Evolutionary conservation across 2,888 invertebrate genomes (phyloP).

Genomic region (Allygus modestus): DNA sequence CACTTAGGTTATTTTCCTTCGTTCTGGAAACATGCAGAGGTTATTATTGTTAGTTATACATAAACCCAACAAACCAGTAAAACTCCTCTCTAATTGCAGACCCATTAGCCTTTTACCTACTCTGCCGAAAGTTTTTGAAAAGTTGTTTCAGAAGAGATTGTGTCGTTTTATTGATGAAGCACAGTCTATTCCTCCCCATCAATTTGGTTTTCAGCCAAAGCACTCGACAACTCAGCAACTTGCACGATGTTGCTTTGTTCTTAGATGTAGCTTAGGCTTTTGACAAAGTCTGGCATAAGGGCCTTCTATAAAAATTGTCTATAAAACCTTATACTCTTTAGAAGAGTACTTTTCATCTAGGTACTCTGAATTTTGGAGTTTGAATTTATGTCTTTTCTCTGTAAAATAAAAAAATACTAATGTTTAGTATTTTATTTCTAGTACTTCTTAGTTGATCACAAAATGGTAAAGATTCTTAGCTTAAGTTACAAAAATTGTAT

Average conservation of each 20-base stretch:
- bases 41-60: too few species aligned
- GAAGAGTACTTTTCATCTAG: too few species aligned
- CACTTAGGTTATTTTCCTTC: conserved; percentile 32
- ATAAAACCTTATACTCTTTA: too few species aligned
- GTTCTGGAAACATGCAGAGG: background rate
- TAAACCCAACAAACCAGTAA: too few species aligned
- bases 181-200: conserved; percentile 11
- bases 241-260: conserved; percentile 1
- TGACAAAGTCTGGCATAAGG: background rate
- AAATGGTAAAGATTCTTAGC: too few species aligned
- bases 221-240: conserved; percentile 56
- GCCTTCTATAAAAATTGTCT: background rate
- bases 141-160: background rate
- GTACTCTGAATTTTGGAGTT: too few species aligned
- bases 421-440: too few species aligned
- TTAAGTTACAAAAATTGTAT: too few species aligned
- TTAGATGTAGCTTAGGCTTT: background rate
- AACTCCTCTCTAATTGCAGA: background rate
- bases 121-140: background rate
- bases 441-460: too few species aligned
- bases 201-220: conserved; percentile 39
- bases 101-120: conserved; percentile 20
- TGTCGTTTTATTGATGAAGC: background rate
- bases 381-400: too few species aligned
- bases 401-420: too few species aligned